Evolutionary conservation across 2,113 vertebrate genomes (phyloP), one percentile per base, ranked within the genome.

Genomic region (Callospermophilus lateralis): DNA sequence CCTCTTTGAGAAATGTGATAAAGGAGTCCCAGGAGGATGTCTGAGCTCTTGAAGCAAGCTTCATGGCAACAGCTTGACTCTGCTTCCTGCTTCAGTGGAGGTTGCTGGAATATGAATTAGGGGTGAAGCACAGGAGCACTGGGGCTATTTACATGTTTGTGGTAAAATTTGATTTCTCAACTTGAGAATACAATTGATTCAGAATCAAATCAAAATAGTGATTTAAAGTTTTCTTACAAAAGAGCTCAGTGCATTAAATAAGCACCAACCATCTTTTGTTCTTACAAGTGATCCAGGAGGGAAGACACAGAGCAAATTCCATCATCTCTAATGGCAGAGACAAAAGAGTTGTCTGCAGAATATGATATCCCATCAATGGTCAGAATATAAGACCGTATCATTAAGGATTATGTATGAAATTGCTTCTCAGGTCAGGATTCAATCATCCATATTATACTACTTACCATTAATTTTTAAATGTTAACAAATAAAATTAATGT

Each of bases 21-120:
- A 94, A 95, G 77, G 63, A 81, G 34, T 84, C 67, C 83, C 73
- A 63, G 28, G 42, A 89, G 83, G 53, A 92, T 89, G 86, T 92
- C 68, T 58, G 73, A 89, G 94, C 89, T 90, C 90, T 88, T 79
- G n/a, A 90, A 96, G 84, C 11, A 84, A 78, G 83, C 85, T 96
- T 93, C 63, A 42, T 45, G 61, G 91, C 81, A 96, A 95, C 81
- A 78, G 61, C 32, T 20, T 74, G 55, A 53, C 61, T 97, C 93
- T 95, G 72, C 84, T 84, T 78, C 80, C 48, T 85, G 48, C 92
- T 74, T 74, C 19, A 26, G 53, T 20, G 51, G 93, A 95, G 73
- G 70, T 24, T 94, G 73, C 63, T 89, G 32, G 91, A 61, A 93
- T 90, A 78, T 30, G 61, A 96, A 95, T 84, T 63, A 97, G 67